Conservation (phyloP, 2,113 vertebrate genomes). For the Brachionichthys hirsutus region DNA sequence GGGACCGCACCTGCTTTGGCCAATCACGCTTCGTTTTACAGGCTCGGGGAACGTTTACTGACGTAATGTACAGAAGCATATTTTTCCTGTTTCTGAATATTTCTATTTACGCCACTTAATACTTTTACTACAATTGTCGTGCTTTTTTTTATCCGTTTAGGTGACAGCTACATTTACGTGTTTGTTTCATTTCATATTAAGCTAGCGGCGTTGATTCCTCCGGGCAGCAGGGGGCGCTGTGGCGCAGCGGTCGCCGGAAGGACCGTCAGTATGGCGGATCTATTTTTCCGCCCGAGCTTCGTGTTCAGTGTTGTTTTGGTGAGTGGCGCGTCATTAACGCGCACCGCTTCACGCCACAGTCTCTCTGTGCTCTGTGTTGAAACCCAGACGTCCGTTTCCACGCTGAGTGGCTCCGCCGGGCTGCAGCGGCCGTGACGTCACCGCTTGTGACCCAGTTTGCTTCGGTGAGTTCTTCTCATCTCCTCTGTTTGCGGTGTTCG, state of each 20-base stretch:
- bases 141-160: too few species aligned
- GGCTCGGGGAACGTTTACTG: too few species aligned
- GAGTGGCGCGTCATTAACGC: accelerated
- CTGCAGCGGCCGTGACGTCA: background rate
- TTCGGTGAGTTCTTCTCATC: slow-evolving; percentile 44
- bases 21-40: too few species aligned
- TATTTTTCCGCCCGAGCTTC: slow-evolving; percentile 6
- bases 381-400: background rate
- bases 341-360: accelerated
- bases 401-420: background rate
- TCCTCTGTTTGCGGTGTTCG: background rate
- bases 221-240: slow-evolving; percentile 25
- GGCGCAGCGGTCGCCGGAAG: slow-evolving; percentile 24
- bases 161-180: too few species aligned
- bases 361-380: background rate
- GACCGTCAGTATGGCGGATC: slow-evolving; percentile 25
- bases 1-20: too few species aligned
- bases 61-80: too few species aligned
- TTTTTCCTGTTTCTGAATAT: too few species aligned
- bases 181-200: too few species aligned
- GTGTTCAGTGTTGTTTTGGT: background rate
- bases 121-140: too few species aligned
- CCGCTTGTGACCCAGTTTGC: slow-evolving; percentile 34
- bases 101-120: too few species aligned
- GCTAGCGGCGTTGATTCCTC: too few species aligned